phyloP scores from a whole-genome alignment of 2,888 invertebrate species.

The Hoplodrina blanda region DNA sequence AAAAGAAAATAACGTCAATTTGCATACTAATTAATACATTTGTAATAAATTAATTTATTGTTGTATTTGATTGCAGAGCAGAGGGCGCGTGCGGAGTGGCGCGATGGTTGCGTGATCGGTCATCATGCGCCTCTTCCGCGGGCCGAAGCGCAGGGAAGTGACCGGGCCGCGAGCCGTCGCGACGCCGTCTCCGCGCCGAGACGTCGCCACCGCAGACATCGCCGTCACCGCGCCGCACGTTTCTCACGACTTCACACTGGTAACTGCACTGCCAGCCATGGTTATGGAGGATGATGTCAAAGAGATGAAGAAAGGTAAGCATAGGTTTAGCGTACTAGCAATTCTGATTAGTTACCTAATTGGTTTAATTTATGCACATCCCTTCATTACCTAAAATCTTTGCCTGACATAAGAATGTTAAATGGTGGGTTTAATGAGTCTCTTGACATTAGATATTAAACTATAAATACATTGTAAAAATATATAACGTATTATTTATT shows the following conservation, averaged over 20 bases:
- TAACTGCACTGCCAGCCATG: conserved; percentile 94
- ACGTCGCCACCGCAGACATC: conserved; percentile 79
- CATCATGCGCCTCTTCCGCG: conserved; percentile 92
- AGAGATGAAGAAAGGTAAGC: conserved; percentile 91
- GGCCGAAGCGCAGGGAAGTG: conserved; percentile 92
- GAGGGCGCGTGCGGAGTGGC: conserved; percentile 79
- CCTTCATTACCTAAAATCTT: neutral
- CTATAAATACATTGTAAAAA: neutral
- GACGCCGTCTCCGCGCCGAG: conserved; percentile 85
- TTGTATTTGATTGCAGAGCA: conserved; percentile 65
- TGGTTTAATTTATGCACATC: neutral
- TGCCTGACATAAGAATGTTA: neutral
- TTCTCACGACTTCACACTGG: conserved; percentile 92
- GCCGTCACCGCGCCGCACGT: conserved; percentile 91
- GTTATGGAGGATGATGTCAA: conserved; percentile 93
- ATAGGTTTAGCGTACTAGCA: neutral
- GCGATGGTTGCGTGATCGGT: conserved; percentile 88
- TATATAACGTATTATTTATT: conserved; percentile 1
- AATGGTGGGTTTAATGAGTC: neutral
- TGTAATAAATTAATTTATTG: neutral
- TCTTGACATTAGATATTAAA: neutral
- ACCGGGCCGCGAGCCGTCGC: conserved; percentile 88
- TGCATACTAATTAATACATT: no score
- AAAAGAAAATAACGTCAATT: no score
- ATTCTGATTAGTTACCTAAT: neutral